Conservation (phyloP, 2,113 vertebrate species). For the Protomyctophum bolini region DNA sequence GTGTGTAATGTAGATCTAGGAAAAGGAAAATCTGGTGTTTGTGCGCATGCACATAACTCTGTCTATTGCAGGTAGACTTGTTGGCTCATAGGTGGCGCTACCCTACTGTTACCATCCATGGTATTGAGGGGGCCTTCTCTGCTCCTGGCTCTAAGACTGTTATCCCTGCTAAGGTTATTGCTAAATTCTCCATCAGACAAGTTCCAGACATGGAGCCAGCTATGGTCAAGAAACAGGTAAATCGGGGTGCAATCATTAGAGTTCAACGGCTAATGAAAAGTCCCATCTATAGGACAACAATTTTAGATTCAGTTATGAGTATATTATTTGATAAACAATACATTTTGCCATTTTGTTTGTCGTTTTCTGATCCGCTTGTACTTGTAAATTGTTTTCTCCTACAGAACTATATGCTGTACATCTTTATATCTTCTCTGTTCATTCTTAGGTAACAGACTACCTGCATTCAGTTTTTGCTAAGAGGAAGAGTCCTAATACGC, state of each 20-base stretch:
- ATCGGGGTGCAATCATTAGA: background rate
- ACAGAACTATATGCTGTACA: background rate
- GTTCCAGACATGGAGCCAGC: conserved; percentile 87
- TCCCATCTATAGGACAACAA: too few relatives aligned
- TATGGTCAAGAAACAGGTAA: conserved; percentile 85
- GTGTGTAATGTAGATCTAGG: too few relatives aligned
- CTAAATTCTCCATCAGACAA: conserved; percentile 92
- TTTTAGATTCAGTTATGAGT: too few relatives aligned
- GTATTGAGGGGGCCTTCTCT: conserved; percentile 90
- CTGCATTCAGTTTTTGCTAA: conserved; percentile 84
- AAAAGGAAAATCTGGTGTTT: too few relatives aligned
- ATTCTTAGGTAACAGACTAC: conserved; percentile 79
- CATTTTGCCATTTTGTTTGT: background rate
- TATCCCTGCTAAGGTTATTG: conserved; percentile 87
- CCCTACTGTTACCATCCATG: conserved; percentile 90
- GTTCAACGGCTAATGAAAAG: too few relatives aligned
- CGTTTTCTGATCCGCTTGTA: background rate
- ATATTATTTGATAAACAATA: too few relatives aligned
- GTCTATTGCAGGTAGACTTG: conserved; percentile 83
- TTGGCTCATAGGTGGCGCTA: conserved; percentile 88
- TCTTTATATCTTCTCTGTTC: background rate
- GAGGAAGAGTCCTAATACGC: conserved; percentile 86
- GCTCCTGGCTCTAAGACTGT: conserved; percentile 87
- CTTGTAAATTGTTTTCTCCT: background rate
- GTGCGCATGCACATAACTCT: too few relatives aligned